Evolutionary conservation across 2,113 vertebrate species (phyloP), one percentile per base, ranked within the genome.

Genomic region (Mugil cephalus): DNA sequence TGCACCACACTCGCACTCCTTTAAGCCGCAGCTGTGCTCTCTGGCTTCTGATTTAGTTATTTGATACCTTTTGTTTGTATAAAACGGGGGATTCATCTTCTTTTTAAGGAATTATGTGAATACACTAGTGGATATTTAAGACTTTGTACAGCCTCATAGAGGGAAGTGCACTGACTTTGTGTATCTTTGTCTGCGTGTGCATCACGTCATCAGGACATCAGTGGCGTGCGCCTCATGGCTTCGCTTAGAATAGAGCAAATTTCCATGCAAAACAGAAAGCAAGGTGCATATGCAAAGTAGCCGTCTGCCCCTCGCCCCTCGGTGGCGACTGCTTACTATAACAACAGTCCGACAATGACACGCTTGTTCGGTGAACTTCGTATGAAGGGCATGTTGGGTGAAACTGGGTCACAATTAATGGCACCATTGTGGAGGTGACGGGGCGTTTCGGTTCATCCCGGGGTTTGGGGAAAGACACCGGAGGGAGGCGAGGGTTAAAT

Each of bases 401-500:
- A 66, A 89, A 79, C 61, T 79, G 74, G 86, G 83, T 88, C 88
- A 78, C 53, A 70, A 66, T 84, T 78, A 86, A 47, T 42, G 13
- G 55, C 35, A n/a, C 67, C 65, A 65, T 77, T 84, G 67, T 72
- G 42, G 46, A 61, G 67, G 61, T 36, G 48, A 64, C 17, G 9
- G 79, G 46, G 70, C 6, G 2, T 51, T 73, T 64, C 24, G 48
- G 58, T 43, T 83, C 68, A 66, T 61, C 39, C 36, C 70, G n/a
- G 61, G 69, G 42, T 58, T 69, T 6, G 52, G n/a, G 6, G 30
- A 4, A 43, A 69, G 36, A 79, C 61, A 35, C 46, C 14, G 18
- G 19, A 53, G 24, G 56, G 43, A 15, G 61, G 13, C 43, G 15
- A 24, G 9, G 43, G 38, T 34, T 38, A 50, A 61, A 63, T 70